phyloP scores from a whole-genome alignment of 2,888 invertebrate species.

The Protodeltote pygarga region DNA sequence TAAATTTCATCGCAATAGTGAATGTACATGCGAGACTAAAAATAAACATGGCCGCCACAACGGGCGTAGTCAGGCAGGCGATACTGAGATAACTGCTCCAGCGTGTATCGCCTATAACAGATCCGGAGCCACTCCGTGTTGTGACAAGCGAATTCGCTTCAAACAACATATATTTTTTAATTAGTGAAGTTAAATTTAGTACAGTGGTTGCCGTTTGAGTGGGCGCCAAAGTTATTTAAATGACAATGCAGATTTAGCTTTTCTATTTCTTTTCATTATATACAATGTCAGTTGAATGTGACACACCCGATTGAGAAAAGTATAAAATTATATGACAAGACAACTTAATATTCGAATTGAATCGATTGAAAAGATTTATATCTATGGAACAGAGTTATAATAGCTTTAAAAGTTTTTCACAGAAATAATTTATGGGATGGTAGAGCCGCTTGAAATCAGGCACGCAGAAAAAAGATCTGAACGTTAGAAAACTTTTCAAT shows the following conservation, averaged over 20 bases:
- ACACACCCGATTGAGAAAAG: slow-evolving; percentile 9
- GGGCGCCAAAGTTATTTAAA: slow-evolving; percentile 51
- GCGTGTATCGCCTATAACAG: slow-evolving; percentile 64
- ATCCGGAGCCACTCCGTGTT: slow-evolving; percentile 63
- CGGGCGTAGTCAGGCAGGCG: slow-evolving; percentile 77
- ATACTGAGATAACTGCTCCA: slow-evolving; percentile 78
- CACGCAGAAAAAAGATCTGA: slow-evolving; percentile 69
- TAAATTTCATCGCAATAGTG: slow-evolving; percentile 82
- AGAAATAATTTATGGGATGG: slow-evolving; percentile 68
- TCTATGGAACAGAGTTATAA: slow-evolving; percentile 62
- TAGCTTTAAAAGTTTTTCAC: slow-evolving; percentile 67
- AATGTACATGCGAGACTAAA: slow-evolving; percentile 81
- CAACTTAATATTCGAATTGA: slow-evolving; percentile 38
- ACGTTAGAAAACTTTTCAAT: slow-evolving; percentile 63
- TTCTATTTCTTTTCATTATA: slow-evolving; percentile 6
- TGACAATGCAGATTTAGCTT: slow-evolving; percentile 1
- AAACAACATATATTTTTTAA: slow-evolving; percentile 60
- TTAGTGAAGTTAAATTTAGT: slow-evolving; percentile 69
- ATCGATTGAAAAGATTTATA: slow-evolving; percentile 54
- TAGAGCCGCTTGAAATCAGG: slow-evolving; percentile 61
- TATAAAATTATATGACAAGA: slow-evolving; percentile 23
- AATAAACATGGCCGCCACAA: slow-evolving; percentile 80
- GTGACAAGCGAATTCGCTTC: slow-evolving; percentile 69
- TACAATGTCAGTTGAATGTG: slow-evolving; percentile 1
- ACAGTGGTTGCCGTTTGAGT: slow-evolving; percentile 52